Conservation (phyloP, 2,797 vertebrate species). For the Neosalanx taihuensis region DNA sequence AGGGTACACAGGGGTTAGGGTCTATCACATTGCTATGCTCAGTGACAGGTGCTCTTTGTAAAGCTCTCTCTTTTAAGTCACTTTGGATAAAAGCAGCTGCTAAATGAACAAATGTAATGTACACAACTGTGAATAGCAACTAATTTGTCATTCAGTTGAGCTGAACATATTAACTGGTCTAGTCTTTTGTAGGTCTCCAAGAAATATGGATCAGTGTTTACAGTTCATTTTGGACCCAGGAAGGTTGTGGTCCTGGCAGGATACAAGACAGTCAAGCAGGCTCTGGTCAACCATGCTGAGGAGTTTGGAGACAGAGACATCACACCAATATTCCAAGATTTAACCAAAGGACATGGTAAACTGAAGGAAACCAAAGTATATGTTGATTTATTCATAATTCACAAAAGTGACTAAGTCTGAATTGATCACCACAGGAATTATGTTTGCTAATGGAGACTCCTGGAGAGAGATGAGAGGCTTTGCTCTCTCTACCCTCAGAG, state of each 20-base stretch:
- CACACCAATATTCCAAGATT: slow-evolving; percentile 40
- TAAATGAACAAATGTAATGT: too few species aligned
- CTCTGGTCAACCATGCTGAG: slow-evolving; percentile 59
- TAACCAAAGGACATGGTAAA: slow-evolving; percentile 57
- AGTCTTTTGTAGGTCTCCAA: slow-evolving; percentile 60
- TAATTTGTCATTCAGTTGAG: neutral
- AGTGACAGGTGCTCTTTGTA: too few species aligned
- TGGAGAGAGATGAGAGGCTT: slow-evolving; percentile 76
- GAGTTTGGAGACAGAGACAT: slow-evolving; percentile 66
- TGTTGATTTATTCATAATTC: neutral
- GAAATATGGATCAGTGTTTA: slow-evolving; percentile 65
- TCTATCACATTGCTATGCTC: too few species aligned
- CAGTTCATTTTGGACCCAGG: slow-evolving; percentile 56
- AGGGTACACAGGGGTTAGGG: too few species aligned
- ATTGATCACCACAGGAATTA: slow-evolving; percentile 55
- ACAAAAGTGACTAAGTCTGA: neutral
- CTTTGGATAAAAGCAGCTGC: too few species aligned
- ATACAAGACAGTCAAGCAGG: slow-evolving; percentile 65
- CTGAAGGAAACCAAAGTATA: neutral
- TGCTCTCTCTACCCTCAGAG: slow-evolving; percentile 60
- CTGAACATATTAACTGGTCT: neutral
- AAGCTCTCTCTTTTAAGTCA: too few species aligned
- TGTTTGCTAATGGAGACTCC: slow-evolving; percentile 69
- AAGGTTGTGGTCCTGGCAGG: slow-evolving; percentile 70
- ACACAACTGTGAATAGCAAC: neutral